A percentile compares a stretch with the other conserved stretches of the same genome.
Evolutionary conservation across 2,113 vertebrate species (phyloP).

Genomic region (Pionites leucogaster): DNA sequence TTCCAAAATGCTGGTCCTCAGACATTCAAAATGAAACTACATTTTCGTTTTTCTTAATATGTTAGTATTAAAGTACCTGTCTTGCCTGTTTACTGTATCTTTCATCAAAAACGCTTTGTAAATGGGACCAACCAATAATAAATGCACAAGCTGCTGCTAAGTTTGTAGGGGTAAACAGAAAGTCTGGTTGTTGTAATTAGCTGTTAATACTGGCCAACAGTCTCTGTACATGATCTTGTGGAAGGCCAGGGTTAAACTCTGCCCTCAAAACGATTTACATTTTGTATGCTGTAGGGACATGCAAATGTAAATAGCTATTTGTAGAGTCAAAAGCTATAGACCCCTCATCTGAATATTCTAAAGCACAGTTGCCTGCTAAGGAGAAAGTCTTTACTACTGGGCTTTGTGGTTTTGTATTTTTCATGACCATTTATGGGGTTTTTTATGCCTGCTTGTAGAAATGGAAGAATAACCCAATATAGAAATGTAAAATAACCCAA

Average conservation of each 20-base stretch:
- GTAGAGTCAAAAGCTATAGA: neutral
- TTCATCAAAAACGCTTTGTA: neutral
- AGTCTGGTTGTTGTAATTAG: neutral
- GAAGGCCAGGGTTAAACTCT: constrained; percentile 9
- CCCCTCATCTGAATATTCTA: neutral
- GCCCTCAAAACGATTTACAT: neutral
- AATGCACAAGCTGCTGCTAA: neutral
- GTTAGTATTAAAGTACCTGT: neutral
- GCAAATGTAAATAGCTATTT: constrained; percentile 1
- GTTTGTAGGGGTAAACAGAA: neutral
- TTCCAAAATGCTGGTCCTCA: neutral
- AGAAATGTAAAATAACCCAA: neutral
- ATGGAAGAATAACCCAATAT: neutral
- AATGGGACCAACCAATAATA: neutral
- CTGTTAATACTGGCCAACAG: neutral
- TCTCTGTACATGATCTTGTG: neutral
- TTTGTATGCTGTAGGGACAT: constrained; percentile 26
- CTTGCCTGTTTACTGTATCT: neutral
- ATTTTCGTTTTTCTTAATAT: neutral
- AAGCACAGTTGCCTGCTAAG: neutral
- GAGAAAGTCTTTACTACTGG: neutral
- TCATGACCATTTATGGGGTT: rapidly evolving
- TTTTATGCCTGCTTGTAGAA: neutral
- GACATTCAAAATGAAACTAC: neutral
- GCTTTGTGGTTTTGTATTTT: neutral